Base-by-base conservation (phyloP, 2,797 vertebrate genomes). In the Bryconaethiops microstoma region DNA sequence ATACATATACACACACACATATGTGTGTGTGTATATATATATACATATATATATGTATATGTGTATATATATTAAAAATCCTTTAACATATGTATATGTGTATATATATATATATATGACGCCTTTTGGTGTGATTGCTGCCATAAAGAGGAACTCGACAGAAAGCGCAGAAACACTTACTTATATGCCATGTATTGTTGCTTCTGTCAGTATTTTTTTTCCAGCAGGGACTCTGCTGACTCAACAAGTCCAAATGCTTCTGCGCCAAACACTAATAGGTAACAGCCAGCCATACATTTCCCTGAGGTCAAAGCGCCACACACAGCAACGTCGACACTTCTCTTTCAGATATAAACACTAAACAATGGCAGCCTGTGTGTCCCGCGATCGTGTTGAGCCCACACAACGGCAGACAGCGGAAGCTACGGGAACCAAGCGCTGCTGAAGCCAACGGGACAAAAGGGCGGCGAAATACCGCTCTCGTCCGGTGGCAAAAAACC, bases 251-350 rank as follows among this genome's bases (percentile, higher is more conserved):
- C 54, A 39, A 73, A 71, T 62, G 65, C 67, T 78, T 76, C 79
- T 78, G 25, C 29, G 48, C 54, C 72, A 74, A 48, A 79, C 23
- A 73, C 63, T 67, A 77, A 80, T 75, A 59, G 60, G 67, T 62
- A 86, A 84, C 78, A 77, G 72, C 16, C 78, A 77, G 45, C 63
- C 71, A 73, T 76, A 75, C n/a, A 60, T 76, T 84, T 77, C 40
- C 81, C 63, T 29, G 21, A 72, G 74, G 50, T 69, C 42, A 55
- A 75, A 84, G 17, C 48, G 39, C 60, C 76, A 80, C 76, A 71
- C 77, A 54, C 69, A 67, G 63, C 73, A 77, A 59, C 14, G 48
- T 76, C 78, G 57, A 76, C 23, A 67, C 67, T 77, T 77, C 60
- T 83, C 76, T 74, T 78, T 72, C 50, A 64, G 68, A 72, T 25